Evolutionary conservation across 1,140 invertebrate genomes (phyloP), one percentile per base, ranked within the genome.

Genomic region (Penaeus vannamei): DNA sequence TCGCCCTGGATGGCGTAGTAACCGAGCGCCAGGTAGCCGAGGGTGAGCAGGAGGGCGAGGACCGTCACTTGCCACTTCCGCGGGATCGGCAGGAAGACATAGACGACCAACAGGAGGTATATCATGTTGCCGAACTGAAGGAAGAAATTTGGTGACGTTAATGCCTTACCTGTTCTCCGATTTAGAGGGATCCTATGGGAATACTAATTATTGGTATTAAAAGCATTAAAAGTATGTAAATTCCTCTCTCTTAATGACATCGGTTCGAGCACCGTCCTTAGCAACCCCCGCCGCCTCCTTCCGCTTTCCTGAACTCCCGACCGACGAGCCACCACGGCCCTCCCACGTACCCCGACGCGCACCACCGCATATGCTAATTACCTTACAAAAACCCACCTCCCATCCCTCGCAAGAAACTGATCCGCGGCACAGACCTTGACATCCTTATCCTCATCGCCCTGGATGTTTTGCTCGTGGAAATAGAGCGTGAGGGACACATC

Each of bases 41-140:
- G 20, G 26, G 79, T 81, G 36, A 86, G 77, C 23, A 84, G n/a
- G 2, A 91, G 36, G 0, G 95, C 92, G 14, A 97, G 92, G 42
- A 95, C 92, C 42, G 95, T 94, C 1, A 95, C 95, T 83, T 96
- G 93, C 80, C 94, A 94, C 92, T 96, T 95, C 91, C 95, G 95
- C 36, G 95, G 94, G 85, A 97, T 94, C 17, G 96, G 96, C 86
- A 97, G 94, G 92, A 97, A 97, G 90, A 97, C 95, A 92, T 97
- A 97, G 85, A 96, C 95, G 1, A 95, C 95, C 69, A 97, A 93
- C 1, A 97, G 93, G 0, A 95, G 94, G 92, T 96, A 96, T 62
- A 89, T 69, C 60, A 84, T 84, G 87, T 89, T 89, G 19, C 87
- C 87, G n/a, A 77, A 89, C 87, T 89, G 81, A 2, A 8, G 61